Evolutionary conservation across 2,113 vertebrate genomes (phyloP), one percentile per base, ranked within the genome.

Genomic region (Hassar affinis): DNA sequence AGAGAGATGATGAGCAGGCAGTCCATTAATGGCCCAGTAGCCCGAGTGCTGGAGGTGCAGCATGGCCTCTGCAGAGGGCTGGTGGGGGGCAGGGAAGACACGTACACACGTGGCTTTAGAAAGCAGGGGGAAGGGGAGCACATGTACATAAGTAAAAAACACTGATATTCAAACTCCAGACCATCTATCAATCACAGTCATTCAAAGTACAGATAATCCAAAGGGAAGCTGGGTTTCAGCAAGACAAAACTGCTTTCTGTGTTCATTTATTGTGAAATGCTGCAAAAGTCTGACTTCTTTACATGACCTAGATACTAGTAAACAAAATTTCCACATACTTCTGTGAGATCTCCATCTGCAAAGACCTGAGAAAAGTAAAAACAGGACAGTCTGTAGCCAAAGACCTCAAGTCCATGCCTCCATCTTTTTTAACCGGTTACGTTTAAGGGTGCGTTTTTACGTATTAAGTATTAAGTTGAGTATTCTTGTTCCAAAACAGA

Each of bases 1-100:
- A 45, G 81, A 64, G 81, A 68, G 51, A 83, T 87, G 88, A 89
- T 78, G 81, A 80, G 87, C 78, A 82, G 81, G 82, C 81, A 84
- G 81, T 62, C 85, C 81, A 79, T 84, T 88, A 89, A 86, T 83
- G 88, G 71, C 68, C 78, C 77, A 74, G 45, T 85, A 76, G 82
- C 74, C 74, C 33, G 49, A 27, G 66, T 9, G 47, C 76, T 77
- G 87, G 78, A 87, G 86, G 52, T 87, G 71, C 81, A 87, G 77
- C 88, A 84, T 52, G 52, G 83, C 79, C 81, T 66, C 72, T 47
- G 35, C 20, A 78, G 57, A 47, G 64, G 38, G 59, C 30, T 66
- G 38, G 7, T 15, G 12, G 81, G 51, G 57, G 47, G 71, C 12
- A 80, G 69, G 59, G 42, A 11, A 85, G 61, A 7, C 64, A 47